Evolutionary conservation across 2,113 vertebrate species (phyloP).

Genomic region (Hemichromis elongatus): DNA sequence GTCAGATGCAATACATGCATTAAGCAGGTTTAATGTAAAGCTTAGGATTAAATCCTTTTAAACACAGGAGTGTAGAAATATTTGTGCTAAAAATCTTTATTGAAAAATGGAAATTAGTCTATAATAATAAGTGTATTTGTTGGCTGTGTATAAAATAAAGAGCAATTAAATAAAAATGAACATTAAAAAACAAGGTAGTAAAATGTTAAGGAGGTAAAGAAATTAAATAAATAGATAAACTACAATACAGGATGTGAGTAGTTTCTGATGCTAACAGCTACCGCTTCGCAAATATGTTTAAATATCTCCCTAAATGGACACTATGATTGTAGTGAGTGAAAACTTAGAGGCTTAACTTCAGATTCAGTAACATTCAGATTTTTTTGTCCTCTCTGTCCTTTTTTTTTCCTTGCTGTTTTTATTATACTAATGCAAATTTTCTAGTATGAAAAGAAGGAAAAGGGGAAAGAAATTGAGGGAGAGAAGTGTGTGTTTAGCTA

Average conservation of each 20-base stretch:
- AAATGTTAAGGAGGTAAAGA: not conserved
- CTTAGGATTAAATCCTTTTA: no score
- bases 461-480: slow-evolving; percentile 20
- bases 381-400: not conserved
- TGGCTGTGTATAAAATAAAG: not conserved
- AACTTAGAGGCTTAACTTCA: not conserved
- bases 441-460: slow-evolving; percentile 14
- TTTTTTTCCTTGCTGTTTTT: not conserved
- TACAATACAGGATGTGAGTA: not conserved
- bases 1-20: not conserved
- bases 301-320: no score
- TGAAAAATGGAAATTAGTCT: not conserved
- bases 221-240: not conserved
- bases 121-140: not conserved
- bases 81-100: not conserved
- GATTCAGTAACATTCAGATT: not conserved
- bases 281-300: not conserved
- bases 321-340: not conserved
- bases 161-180: not conserved
- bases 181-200: not conserved
- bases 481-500: slow-evolving; percentile 64
- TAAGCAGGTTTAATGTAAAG: not conserved
- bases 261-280: not conserved
- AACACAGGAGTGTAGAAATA: not conserved
- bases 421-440: slow-evolving; percentile 11